A percentile compares a stretch with the other conserved stretches of the same genome.
Evolutionary conservation across 1,140 invertebrate genomes (phyloP).

Genomic region (Heliconius hewitsoni): DNA sequence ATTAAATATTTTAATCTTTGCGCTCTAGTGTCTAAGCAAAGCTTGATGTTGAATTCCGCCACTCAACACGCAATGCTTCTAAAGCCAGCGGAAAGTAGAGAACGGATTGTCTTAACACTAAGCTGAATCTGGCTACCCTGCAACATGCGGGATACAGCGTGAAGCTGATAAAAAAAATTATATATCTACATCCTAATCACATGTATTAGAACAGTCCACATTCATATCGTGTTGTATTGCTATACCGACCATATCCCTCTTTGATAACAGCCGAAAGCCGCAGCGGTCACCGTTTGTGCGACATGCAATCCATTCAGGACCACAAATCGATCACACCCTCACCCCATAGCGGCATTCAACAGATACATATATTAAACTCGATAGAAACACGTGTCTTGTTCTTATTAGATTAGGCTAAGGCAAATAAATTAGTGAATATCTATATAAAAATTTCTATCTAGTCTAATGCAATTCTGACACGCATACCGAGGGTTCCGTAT

Average conservation of each 20-base stretch:
- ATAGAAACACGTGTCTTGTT: neutral
- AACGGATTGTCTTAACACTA: no score
- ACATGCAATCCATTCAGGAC: conserved; percentile 41
- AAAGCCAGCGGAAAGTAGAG: no score
- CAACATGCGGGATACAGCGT: no score
- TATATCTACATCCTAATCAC: neutral
- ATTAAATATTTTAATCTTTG: no score
- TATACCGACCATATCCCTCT: conserved; percentile 7
- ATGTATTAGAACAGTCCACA: neutral
- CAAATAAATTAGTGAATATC: neutral
- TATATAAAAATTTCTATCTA: no score
- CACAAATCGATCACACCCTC: conserved; percentile 45
- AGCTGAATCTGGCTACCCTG: no score
- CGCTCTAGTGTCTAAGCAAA: no score
- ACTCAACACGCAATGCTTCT: no score
- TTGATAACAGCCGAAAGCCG: conserved; percentile 34
- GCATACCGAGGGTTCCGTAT: no score
- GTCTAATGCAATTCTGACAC: no score
- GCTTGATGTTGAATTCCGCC: no score
- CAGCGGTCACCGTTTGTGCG: conserved; percentile 7
- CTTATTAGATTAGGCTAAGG: neutral
- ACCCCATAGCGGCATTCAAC: conserved; percentile 38
- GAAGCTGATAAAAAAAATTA: no score
- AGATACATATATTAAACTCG: conserved; percentile 24
- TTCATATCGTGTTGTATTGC: neutral